These are phyloP conservation scores for Nymphalis io DNA, from an alignment of 1,140 invertebrate genomes.

Conservation along the genomic window DNA sequence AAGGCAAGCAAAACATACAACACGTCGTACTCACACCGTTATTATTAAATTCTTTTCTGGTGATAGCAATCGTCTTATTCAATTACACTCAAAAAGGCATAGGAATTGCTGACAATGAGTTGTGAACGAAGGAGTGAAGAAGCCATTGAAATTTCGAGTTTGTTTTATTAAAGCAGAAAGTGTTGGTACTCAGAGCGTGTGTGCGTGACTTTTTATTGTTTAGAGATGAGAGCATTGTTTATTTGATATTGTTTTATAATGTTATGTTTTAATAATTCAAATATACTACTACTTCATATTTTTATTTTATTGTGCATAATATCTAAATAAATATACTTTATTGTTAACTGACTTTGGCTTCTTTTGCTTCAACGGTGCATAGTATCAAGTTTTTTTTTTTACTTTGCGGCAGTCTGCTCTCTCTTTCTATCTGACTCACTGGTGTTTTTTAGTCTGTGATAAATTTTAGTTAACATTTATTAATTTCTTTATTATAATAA, in stretches of 20 bases:
- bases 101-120: slow-evolving; percentile 65
- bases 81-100: slow-evolving; percentile 67
- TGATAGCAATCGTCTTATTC: slow-evolving; percentile 68
- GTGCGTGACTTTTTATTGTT: slow-evolving; percentile 41
- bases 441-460: too few species aligned
- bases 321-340: too few species aligned
- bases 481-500: too few species aligned
- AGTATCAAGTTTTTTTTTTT: too few species aligned
- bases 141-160: slow-evolving; percentile 60
- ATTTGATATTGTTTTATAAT: background rate
- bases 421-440: too few species aligned
- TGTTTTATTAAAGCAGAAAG: slow-evolving; percentile 53
- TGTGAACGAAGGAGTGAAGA: slow-evolving; percentile 46
- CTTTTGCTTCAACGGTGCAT: too few species aligned
- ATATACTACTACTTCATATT: too few species aligned
- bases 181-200: slow-evolving; percentile 36
- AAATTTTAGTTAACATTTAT: too few species aligned
- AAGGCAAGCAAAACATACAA: slow-evolving; percentile 27
- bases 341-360: too few species aligned
- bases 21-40: slow-evolving; percentile 31
- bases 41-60: slow-evolving; percentile 73
- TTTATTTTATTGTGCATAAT: too few species aligned
- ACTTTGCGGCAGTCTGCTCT: too few species aligned
- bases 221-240: slow-evolving; percentile 10
- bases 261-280: background rate